phyloP scores from a whole-genome alignment of 2,113 vertebrate species.

The Dicentrarchus labrax region DNA sequence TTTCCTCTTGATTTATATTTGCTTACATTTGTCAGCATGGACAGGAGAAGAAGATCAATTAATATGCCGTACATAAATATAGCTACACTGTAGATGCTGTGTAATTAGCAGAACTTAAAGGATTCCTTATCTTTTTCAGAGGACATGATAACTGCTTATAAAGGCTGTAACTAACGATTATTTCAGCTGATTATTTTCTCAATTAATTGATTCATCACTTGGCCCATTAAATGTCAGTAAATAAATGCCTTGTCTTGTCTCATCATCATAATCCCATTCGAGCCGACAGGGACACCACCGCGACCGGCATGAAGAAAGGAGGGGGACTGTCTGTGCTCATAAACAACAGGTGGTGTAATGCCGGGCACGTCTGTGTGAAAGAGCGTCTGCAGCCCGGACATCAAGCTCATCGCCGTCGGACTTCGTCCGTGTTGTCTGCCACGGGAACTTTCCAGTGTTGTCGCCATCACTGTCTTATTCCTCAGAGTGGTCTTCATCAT shows the following conservation, averaged over 20 bases:
- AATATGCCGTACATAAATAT: not conserved
- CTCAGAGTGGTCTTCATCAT: too few relatives aligned
- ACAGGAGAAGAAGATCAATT: not conserved
- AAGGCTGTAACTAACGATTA: not conserved
- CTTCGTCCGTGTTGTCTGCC: too few relatives aligned
- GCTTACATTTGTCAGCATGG: conserved; percentile 40
- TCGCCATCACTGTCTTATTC: too few relatives aligned
- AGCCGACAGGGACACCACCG: too few relatives aligned
- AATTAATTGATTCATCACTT: not conserved
- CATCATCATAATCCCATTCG: too few relatives aligned
- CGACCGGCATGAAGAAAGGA: too few relatives aligned
- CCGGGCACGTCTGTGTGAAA: too few relatives aligned
- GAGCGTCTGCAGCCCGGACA: too few relatives aligned
- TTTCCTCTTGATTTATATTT: conserved; percentile 57
- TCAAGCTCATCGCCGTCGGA: too few relatives aligned
- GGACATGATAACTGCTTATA: not conserved
- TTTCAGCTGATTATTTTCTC: not conserved
- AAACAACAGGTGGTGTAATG: too few relatives aligned
- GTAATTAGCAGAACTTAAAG: conserved; percentile 4
- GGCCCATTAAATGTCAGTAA: not conserved
- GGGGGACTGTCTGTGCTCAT: too few relatives aligned
- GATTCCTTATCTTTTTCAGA: not conserved
- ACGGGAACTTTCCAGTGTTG: too few relatives aligned
- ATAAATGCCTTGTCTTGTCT: not conserved
- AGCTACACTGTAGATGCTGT: not conserved